These are phyloP conservation scores for Pelodytes ibericus DNA, from an alignment of 2,797 vertebrate genomes.

Conservation along the genomic window DNA sequence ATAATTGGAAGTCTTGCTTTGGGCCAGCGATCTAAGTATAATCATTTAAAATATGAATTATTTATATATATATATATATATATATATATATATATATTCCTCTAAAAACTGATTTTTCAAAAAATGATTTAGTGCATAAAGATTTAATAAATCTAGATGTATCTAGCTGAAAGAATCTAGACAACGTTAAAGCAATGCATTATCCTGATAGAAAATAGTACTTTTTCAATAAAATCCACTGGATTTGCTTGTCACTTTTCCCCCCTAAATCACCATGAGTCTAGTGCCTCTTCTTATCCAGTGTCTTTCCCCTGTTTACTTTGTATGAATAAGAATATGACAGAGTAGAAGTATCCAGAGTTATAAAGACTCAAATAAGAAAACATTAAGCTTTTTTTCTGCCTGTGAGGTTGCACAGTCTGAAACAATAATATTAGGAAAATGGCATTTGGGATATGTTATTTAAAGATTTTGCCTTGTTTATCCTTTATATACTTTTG, in stretches of 20 bases:
- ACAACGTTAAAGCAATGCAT: constrained; percentile 18
- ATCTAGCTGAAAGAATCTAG: constrained; percentile 9
- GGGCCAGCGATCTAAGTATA: neutral
- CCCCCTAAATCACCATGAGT: neutral
- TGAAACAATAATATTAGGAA: neutral
- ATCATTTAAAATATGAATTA: constrained; percentile 4
- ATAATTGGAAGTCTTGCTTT: neutral
- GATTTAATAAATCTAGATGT: constrained; percentile 9
- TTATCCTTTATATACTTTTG: neutral
- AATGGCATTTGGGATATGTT: neutral
- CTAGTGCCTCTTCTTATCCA: neutral
- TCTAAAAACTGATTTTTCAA: constrained; percentile 9
- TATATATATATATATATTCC: too few species aligned
- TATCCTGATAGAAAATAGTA: constrained; percentile 16
- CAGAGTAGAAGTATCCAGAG: neutral
- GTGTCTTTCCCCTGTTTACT: neutral
- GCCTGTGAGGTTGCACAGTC: neutral
- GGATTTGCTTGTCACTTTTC: constrained; percentile 21
- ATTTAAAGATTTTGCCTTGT: neutral
- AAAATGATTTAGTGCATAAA: constrained; percentile 11
- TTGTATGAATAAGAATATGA: constrained; percentile 21
- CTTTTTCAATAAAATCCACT: constrained; percentile 1
- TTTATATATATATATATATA: constrained; percentile 1
- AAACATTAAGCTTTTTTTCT: neutral
- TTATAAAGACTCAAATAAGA: constrained; percentile 3